phyloP scores from a whole-genome alignment of 2,113 vertebrate genomes.

The Brienomyrus longianalis region DNA sequence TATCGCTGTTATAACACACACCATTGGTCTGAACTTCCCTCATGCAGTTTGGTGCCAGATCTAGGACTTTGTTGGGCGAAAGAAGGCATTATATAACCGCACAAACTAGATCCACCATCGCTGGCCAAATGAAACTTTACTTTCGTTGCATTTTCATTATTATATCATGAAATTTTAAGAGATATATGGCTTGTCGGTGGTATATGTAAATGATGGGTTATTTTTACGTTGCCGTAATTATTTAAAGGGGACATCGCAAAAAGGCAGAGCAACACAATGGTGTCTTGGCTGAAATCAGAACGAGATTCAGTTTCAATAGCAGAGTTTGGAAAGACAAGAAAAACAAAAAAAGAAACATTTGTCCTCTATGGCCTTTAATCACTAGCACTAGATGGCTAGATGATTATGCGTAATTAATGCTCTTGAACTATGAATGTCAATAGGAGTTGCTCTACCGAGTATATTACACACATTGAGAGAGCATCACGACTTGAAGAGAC shows the following conservation, averaged over 20 bases:
- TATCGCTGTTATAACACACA: background rate
- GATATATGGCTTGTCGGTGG: background rate
- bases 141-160: background rate
- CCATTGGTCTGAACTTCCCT: background rate
- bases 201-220: background rate
- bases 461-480: background rate
- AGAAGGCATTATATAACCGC: background rate
- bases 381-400: background rate
- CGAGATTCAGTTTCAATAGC: background rate
- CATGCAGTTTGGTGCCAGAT: background rate
- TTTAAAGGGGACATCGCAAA: background rate
- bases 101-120: background rate
- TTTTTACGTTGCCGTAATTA: background rate
- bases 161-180: background rate
- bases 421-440: conserved; percentile 8
- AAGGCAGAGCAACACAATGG: background rate
- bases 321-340: background rate
- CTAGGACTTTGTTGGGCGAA: background rate
- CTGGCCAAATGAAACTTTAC: background rate
- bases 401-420: background rate
- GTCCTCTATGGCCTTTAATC: background rate
- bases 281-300: background rate
- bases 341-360: conserved; percentile 3
- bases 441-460: background rate
- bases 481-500: background rate